Evolutionary conservation across 2,888 invertebrate genomes (phyloP), one percentile per base, ranked within the genome.

Genomic region (Plutella xylostella): DNA sequence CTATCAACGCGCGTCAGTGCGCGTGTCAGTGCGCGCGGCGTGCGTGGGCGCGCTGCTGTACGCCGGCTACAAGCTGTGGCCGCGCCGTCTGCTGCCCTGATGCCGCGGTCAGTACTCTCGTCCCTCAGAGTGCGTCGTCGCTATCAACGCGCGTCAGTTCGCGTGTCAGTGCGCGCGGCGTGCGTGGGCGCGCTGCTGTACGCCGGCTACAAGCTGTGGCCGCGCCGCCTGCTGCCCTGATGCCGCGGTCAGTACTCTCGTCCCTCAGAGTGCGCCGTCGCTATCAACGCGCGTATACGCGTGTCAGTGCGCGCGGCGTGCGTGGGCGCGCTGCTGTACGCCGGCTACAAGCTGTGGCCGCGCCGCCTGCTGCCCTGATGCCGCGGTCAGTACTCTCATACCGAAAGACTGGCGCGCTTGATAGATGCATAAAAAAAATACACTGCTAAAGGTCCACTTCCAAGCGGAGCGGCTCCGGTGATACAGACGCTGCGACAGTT

Each of bases 261-360:
- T 2, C n/a, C 7, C 28, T 3, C 76, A 92, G 91, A 50, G 71
- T 93, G 48, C 91, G 7, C 86, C 88, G 42, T 87, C 92, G 1
- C 57, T 88, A 42, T 86, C 90, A 14, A 89, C 89, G 46, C 88
- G 87, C 56, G 85, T 90, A 52, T 92, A 33, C 89, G 89, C 57
- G 79, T 87, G 21, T 84, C 89, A 3, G 63, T 90, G 51, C 77
- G 87, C 52, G 72, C 84, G 53, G 85, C 86, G 43, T 66, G 86
- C 46, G 68, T 85, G 49, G 85, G 86, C 54, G 77, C 86, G 40
- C 76, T 86, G 3, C 63, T 86, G 49, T 87, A 84, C 66, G 70
- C 85, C 30, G 77, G 79, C 3, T 87, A 85, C 63, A 77, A 73
- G 62, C 70, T 82, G 48, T 57, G 85, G 47, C 86, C 86, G 51